Percentiles rank a stretch among this genome's conserved stretches.
phyloP scores from a whole-genome alignment of 2,888 invertebrate genomes.

The Flexamia atlantica region DNA sequence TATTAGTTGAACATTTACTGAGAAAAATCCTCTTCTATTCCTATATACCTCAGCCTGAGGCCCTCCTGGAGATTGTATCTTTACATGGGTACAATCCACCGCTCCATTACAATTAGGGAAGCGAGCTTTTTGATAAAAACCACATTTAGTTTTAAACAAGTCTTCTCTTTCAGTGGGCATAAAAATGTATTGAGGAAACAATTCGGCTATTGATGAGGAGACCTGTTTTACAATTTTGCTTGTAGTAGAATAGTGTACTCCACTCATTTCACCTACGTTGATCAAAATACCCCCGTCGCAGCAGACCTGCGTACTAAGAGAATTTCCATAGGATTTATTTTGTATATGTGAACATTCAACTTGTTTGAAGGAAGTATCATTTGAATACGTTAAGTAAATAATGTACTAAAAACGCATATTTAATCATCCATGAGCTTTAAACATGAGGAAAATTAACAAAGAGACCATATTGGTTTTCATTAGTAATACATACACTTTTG shows the following conservation, averaged over 20 bases:
- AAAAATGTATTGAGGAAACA: neutral
- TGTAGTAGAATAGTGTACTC: constrained; percentile 14
- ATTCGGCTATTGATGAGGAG: neutral
- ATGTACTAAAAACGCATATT: no score
- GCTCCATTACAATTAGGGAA: constrained; percentile 50
- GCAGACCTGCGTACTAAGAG: no score
- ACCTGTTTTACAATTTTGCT: constrained; percentile 2
- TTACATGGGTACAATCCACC: constrained; percentile 71
- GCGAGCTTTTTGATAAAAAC: constrained; percentile 39
- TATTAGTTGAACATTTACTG: constrained; percentile 70
- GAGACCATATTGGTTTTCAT: no score
- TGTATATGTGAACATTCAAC: no score
- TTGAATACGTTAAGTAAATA: no score
- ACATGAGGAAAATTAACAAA: no score
- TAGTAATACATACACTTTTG: no score
- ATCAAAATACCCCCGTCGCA: no score
- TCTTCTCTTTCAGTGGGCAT: constrained; percentile 43
- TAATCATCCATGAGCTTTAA: no score
- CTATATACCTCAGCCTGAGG: constrained; percentile 70
- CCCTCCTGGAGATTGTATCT: constrained; percentile 70
- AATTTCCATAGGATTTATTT: no score
- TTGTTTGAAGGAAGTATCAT: no score
- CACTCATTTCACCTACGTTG: no score
- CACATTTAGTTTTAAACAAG: constrained; percentile 3
- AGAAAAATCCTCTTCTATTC: constrained; percentile 71